Conservation (phyloP, 1,140 invertebrate genomes). For the Cheumatopsyche charites region DNA sequence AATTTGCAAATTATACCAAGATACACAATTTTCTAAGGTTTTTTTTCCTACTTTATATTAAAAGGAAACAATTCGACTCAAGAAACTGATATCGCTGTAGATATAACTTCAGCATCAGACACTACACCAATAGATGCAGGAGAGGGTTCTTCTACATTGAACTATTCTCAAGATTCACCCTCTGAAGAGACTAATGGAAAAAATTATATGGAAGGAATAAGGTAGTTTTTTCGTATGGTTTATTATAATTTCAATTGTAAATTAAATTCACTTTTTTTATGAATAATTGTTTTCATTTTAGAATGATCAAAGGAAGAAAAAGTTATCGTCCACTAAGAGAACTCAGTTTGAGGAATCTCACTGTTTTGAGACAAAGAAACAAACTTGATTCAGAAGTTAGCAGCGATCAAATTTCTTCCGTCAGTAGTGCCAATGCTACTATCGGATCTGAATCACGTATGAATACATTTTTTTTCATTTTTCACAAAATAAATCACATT, state of each 20-base stretch:
- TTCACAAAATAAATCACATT: background rate
- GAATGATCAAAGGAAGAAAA: constrained; percentile 44
- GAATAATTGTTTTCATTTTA: constrained; percentile 16
- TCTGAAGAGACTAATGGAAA: background rate
- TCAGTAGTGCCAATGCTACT: constrained; percentile 46
- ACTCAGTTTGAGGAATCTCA: constrained; percentile 43
- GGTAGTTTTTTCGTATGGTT: constrained; percentile 7
- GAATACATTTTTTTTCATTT: background rate
- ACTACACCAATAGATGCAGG: constrained; percentile 15
- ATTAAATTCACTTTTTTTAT: background rate
- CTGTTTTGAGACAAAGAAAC: constrained; percentile 35
- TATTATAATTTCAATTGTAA: background rate
- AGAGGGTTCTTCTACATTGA: constrained; percentile 13
- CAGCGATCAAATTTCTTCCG: constrained; percentile 8
- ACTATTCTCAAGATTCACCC: constrained; percentile 14
- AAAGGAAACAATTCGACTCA: constrained; percentile 45
- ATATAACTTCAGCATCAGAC: constrained; percentile 42
- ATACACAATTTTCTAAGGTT: background rate
- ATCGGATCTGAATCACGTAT: constrained; percentile 41
- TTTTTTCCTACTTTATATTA: background rate
- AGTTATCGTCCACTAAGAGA: constrained; percentile 46
- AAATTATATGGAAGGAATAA: constrained; percentile 16
- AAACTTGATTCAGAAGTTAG: background rate
- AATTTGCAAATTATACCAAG: background rate
- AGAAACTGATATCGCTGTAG: constrained; percentile 42